Conservation (phyloP, 2,888 invertebrate genomes). For the Cyclophora punctaria region DNA sequence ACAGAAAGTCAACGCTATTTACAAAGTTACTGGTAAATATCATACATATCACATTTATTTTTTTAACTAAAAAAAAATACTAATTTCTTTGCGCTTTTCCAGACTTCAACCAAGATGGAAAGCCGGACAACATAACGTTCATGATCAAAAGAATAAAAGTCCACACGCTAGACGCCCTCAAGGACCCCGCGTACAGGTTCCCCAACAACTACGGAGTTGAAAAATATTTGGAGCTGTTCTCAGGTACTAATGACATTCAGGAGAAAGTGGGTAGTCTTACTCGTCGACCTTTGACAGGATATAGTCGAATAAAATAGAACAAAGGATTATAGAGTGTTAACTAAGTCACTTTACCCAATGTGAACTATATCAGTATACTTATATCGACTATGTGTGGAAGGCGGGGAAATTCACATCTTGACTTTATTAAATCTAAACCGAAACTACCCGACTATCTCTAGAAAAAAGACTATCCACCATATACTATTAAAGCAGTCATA, state of each 20-base stretch:
- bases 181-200: conserved; percentile 90
- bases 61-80: conserved; percentile 8
- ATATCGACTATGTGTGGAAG: too few species aligned
- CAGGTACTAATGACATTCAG: conserved; percentile 71
- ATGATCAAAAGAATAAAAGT: conserved; percentile 97
- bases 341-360: too few species aligned
- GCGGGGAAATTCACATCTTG: too few species aligned
- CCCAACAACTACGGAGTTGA: conserved; percentile 98
- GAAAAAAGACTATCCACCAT: too few species aligned
- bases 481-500: background rate
- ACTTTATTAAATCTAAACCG: too few species aligned
- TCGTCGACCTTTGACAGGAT: too few species aligned
- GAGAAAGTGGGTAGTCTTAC: too few species aligned
- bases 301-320: too few species aligned
- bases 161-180: conserved; percentile 88
- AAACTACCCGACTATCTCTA: too few species aligned
- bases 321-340: too few species aligned
- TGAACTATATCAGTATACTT: too few species aligned
- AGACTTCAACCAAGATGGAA: conserved; percentile 96
- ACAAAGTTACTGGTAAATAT: conserved; percentile 84
- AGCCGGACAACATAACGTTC: conserved; percentile 93
- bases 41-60: conserved; percentile 1
- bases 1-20: conserved; percentile 92
- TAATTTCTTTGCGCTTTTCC: conserved; percentile 25
- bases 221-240: conserved; percentile 98